Evolutionary conservation across 2,113 vertebrate species (phyloP), one percentile per base, ranked within the genome.

Genomic region (Rhombomys opimus): DNA sequence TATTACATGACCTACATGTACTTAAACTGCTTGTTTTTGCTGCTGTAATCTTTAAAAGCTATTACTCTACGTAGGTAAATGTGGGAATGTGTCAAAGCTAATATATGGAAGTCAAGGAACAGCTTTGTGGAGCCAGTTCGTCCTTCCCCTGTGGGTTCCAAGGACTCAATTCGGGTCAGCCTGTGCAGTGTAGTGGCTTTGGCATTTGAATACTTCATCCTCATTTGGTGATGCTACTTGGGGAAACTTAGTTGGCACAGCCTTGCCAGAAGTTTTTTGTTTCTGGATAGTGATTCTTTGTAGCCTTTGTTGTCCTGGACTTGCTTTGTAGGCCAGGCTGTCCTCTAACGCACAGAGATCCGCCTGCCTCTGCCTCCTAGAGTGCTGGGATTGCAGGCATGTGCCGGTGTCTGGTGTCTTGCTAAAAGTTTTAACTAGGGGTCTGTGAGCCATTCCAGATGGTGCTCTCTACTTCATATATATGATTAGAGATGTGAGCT

Each of bases 1-100:
- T 4, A 2, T n/a, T 38, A 32, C 13, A 32, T 6, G 32, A 7
- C 0, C 38, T 46, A 61, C 9, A 4, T 9, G 35, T 2, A 18
- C 25, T 86, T 5, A 61, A 23, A 23, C 13, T 65, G 41, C 25
- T 32, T 57, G 41, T 35, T 32, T 57, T 20, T 46, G 5, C 7
- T 78, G 32, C 8, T 57, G 7, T 22, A 23, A 7, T 68, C 59
- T 82, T 35, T 72, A 20, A 30, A n/a, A 22, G 20, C 52, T 13
- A 3, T n/a, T n/a, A n/a, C 12, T 59, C 13, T 77, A 14, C 7
- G 52, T n/a, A 35, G 32, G 52, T n/a, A 81, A 35, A 7, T 23
- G 11, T 35, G 52, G 32, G 78, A 18, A 13, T 59, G 32, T 59
- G 11, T n/a, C 78, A n/a, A 32, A 54, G 27, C 32, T 57, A 27